A percentile compares a stretch with the other conserved stretches of the same genome.
These are phyloP conservation scores for Regulus satrapa DNA, from an alignment of 2,113 vertebrate species.

Conservation along the genomic window DNA sequence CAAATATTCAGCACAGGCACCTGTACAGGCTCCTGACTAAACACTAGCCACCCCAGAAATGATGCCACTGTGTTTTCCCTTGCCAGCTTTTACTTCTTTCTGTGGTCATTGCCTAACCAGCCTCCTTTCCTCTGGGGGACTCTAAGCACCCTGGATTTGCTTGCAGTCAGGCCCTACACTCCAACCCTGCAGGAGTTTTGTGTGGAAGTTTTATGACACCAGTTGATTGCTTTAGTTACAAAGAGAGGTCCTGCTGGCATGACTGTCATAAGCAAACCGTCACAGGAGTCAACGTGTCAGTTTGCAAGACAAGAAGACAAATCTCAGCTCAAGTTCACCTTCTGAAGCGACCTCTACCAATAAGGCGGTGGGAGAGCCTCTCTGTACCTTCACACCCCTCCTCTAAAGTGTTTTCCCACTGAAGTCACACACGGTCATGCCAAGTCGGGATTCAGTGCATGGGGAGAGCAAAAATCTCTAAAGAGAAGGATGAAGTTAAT, in stretches of 20 bases:
- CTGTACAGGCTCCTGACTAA: not conserved
- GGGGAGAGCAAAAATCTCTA: not conserved
- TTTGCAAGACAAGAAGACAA: not conserved
- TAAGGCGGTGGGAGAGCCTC: not conserved
- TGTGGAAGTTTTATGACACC: not conserved
- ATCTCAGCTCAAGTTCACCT: not conserved
- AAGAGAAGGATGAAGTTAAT: not conserved
- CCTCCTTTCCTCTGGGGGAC: not conserved
- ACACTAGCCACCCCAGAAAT: not conserved
- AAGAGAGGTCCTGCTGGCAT: not conserved
- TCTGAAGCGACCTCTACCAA: not conserved
- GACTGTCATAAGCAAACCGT: not conserved
- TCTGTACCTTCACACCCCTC: not conserved
- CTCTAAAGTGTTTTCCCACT: fast-evolving
- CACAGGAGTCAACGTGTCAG: not conserved
- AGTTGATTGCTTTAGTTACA: not conserved
- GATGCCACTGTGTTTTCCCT: fast-evolving
- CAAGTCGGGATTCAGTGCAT: not conserved
- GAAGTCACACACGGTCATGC: fast-evolving
- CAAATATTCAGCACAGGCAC: not conserved
- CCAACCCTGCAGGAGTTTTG: not conserved
- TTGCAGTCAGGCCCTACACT: not conserved
- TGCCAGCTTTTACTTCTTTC: not conserved
- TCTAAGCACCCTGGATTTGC: not conserved
- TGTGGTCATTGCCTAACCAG: not conserved